Evolutionary conservation across 2,888 invertebrate species (phyloP).

Genomic region (Kuschelorhynchus macadamiae): DNA sequence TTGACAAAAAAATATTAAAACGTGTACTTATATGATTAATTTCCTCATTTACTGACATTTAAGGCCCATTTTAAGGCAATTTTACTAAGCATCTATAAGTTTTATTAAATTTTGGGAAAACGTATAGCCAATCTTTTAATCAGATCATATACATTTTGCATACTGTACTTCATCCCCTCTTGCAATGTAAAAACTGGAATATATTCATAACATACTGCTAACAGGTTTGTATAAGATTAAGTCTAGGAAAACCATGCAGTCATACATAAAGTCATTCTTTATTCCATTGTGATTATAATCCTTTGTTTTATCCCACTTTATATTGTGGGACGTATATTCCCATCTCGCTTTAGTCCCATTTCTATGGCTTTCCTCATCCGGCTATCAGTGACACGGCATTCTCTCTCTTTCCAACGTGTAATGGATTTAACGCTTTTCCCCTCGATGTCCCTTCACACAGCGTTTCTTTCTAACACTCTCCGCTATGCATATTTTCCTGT

Average conservation of each 20-base stretch:
- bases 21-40: too few relatives aligned
- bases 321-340: constrained; percentile 16
- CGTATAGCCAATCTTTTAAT: too few relatives aligned
- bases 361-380: constrained; percentile 21
- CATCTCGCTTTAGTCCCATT: constrained; percentile 12
- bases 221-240: constrained; percentile 30
- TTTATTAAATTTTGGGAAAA: too few relatives aligned
- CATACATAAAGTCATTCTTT: constrained; percentile 34
- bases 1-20: too few relatives aligned
- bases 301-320: constrained; percentile 19
- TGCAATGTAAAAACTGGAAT: constrained; percentile 2
- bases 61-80: too few relatives aligned
- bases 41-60: too few relatives aligned
- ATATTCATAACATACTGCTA: constrained; percentile 26
- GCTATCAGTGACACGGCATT: constrained; percentile 22
- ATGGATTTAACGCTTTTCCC: constrained; percentile 22
- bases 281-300: constrained; percentile 26
- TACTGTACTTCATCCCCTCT: too few relatives aligned
- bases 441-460: constrained; percentile 19
- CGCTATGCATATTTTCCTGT: constrained; percentile 19
- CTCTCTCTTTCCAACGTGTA: constrained; percentile 16
- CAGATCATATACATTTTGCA: too few relatives aligned
- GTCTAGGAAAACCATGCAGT: constrained; percentile 25
- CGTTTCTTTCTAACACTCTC: constrained; percentile 36
- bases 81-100: too few relatives aligned